Evolutionary conservation across 1,140 invertebrate species (phyloP).

Genomic region (Adelges cooleyi): DNA sequence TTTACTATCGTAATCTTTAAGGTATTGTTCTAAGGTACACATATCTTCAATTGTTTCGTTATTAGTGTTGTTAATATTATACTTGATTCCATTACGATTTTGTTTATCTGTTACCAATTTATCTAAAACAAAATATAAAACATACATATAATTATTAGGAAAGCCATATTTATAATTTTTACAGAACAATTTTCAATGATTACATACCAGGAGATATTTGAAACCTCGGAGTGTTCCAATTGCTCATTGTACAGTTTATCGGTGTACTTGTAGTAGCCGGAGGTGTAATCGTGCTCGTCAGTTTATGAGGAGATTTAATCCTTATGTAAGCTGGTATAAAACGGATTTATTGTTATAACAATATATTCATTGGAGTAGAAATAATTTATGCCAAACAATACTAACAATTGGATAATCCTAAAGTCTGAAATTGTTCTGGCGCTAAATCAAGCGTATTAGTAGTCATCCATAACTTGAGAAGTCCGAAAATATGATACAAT

Average conservation of each 20-base stretch:
- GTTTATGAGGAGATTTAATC: slow-evolving; percentile 1
- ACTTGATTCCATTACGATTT: background rate
- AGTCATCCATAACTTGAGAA: slow-evolving; percentile 12
- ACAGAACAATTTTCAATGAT: too few species aligned
- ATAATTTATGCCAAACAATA: background rate
- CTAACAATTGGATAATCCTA: slow-evolving; percentile 14
- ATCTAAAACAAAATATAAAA: background rate
- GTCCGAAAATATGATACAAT: slow-evolving; percentile 2
- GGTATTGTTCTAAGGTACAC: slow-evolving; percentile 31
- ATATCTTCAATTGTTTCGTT: slow-evolving; percentile 32
- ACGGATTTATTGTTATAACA: too few species aligned
- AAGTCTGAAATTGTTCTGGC: slow-evolving; percentile 15
- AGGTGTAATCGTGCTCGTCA: slow-evolving; percentile 6
- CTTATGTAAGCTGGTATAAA: slow-evolving; percentile 21
- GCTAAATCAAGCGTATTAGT: background rate
- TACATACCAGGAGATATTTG: background rate
- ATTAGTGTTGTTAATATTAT: background rate
- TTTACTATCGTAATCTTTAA: slow-evolving; percentile 32
- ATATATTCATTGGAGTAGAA: too few species aligned
- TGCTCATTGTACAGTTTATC: slow-evolving; percentile 6
- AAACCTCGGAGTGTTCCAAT: slow-evolving; percentile 5
- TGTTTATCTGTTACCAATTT: slow-evolving; percentile 8
- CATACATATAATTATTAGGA: too few species aligned
- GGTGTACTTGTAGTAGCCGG: slow-evolving; percentile 17
- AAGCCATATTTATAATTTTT: too few species aligned